Conservation (phyloP, 1,140 invertebrate species). For the Scaptomyza pallida region DNA sequence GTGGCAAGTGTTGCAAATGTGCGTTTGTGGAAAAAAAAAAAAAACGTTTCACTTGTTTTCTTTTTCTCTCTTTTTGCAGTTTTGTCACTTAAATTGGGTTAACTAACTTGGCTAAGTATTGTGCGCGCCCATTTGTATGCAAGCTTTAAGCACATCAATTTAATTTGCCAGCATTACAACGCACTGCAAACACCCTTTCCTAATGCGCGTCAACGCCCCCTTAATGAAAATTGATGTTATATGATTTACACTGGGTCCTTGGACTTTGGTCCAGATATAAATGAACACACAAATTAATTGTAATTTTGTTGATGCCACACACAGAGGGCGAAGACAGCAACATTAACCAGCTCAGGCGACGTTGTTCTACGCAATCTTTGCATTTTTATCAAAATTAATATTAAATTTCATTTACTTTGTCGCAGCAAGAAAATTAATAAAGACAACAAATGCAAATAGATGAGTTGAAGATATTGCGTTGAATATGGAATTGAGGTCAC, state of each 20-base stretch:
- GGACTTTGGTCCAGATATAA: slow-evolving; percentile 48
- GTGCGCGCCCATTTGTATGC: slow-evolving; percentile 68
- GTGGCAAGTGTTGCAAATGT: slow-evolving; percentile 28
- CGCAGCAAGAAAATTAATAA: background rate
- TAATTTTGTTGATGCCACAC: slow-evolving; percentile 43
- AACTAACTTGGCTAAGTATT: slow-evolving; percentile 42
- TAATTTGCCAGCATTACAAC: slow-evolving; percentile 55
- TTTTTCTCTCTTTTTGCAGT: background rate
- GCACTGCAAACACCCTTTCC: background rate
- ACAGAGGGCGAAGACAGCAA: slow-evolving; percentile 9
- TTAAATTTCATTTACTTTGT: slow-evolving; percentile 13
- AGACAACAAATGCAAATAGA: background rate
- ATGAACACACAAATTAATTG: slow-evolving; percentile 71
- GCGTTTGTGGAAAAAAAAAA: slow-evolving; percentile 25
- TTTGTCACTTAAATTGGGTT: background rate
- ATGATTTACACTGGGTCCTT: slow-evolving; percentile 74
- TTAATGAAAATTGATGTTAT: slow-evolving; percentile 79
- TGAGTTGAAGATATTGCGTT: too few relatives aligned
- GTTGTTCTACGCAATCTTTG: slow-evolving; percentile 4
- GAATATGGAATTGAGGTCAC: too few relatives aligned
- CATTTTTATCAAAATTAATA: slow-evolving; percentile 39
- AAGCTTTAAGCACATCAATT: slow-evolving; percentile 67
- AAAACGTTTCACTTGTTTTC: too few relatives aligned
- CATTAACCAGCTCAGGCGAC: slow-evolving; percentile 40
- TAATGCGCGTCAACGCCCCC: slow-evolving; percentile 45